phyloP scores from a whole-genome alignment of 2,888 invertebrate genomes.

The Lymantria monacha region DNA sequence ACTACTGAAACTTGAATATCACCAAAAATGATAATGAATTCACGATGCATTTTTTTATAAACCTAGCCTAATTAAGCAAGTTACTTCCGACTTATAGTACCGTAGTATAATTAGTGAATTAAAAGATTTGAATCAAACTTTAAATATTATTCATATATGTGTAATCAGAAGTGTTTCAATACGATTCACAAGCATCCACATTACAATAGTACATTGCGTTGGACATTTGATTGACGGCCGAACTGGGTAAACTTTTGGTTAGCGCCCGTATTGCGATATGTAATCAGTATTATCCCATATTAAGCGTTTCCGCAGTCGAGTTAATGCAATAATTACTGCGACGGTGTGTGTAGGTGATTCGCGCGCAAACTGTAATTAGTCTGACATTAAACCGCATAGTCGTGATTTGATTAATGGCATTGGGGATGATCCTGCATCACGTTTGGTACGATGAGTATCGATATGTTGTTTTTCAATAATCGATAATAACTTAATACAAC shows the following conservation, averaged over 20 bases:
- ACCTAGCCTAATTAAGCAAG: no score
- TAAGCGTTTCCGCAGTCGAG: slow-evolving; percentile 52
- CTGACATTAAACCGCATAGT: slow-evolving; percentile 71
- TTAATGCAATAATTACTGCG: slow-evolving; percentile 59
- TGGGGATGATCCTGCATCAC: slow-evolving; percentile 39
- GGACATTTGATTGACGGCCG: slow-evolving; percentile 51
- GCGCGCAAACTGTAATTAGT: slow-evolving; percentile 74
- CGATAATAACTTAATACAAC: slow-evolving; percentile 34
- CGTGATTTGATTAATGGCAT: slow-evolving; percentile 73
- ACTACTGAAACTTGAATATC: no score
- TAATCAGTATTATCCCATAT: slow-evolving; percentile 57
- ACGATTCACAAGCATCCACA: slow-evolving; percentile 22
- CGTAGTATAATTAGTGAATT: no score
- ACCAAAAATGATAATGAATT: no score
- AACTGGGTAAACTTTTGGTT: slow-evolving; percentile 46
- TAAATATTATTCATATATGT: no score
- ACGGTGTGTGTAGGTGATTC: slow-evolving; percentile 54
- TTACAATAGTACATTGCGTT: slow-evolving; percentile 37
- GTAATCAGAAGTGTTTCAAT: background rate
- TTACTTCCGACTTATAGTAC: no score
- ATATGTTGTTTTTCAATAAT: slow-evolving; percentile 54
- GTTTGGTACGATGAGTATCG: slow-evolving; percentile 30
- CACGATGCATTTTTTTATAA: no score
- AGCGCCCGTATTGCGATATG: slow-evolving; percentile 56
- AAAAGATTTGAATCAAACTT: no score